These are phyloP conservation scores for Plebejus argus DNA, from an alignment of 2,888 invertebrate species.

Conservation along the genomic window DNA sequence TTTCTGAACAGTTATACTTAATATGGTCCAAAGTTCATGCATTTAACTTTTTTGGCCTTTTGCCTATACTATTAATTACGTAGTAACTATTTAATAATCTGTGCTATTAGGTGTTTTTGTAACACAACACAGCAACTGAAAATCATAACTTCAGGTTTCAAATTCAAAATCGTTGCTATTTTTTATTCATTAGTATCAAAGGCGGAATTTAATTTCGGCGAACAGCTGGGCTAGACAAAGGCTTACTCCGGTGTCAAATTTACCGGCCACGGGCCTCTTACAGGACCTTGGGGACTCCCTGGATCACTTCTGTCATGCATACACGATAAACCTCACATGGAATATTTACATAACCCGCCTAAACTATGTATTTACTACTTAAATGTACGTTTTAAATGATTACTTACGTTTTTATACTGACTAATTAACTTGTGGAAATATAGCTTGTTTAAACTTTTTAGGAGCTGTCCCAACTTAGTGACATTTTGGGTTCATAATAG, in stretches of 20 bases:
- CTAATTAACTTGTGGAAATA: not conserved
- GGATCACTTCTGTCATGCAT: conserved; percentile 17
- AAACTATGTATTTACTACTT: not conserved
- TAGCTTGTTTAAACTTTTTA: not conserved
- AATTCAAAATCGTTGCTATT: too few relatives aligned
- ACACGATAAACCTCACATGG: not conserved
- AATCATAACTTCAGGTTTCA: too few relatives aligned
- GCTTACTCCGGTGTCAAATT: conserved; percentile 16
- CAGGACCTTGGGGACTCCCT: not conserved
- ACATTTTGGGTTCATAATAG: not conserved
- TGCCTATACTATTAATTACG: too few relatives aligned
- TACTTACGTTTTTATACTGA: not conserved
- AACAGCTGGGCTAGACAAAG: conserved; percentile 14
- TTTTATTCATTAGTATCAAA: not conserved
- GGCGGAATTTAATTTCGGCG: not conserved
- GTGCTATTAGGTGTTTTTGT: too few relatives aligned
- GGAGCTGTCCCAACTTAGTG: not conserved
- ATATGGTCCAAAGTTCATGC: not conserved
- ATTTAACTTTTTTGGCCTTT: too few relatives aligned
- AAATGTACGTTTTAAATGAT: not conserved
- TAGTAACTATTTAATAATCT: too few relatives aligned
- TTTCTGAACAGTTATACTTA: too few relatives aligned
- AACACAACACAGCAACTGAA: too few relatives aligned
- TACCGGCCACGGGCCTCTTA: not conserved
- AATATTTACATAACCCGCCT: not conserved